phyloP scores from a whole-genome alignment of 2,113 vertebrate genomes.

The Alligator sinensis region DNA sequence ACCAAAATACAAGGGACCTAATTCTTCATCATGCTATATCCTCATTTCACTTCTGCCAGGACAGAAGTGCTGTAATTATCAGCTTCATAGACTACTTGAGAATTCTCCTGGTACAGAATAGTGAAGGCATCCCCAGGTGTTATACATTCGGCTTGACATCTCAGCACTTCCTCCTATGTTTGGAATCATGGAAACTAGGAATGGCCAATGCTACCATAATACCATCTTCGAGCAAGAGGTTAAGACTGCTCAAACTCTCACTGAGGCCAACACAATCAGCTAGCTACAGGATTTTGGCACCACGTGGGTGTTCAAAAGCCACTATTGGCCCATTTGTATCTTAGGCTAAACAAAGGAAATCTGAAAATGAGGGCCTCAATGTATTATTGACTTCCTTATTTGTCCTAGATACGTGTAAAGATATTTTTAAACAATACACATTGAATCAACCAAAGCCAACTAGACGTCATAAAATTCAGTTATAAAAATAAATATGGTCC shows the following conservation, averaged over 20 bases:
- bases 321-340: not conserved
- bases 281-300: not conserved
- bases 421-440: not conserved
- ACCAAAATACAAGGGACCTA: not conserved
- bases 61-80: not conserved
- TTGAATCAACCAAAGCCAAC: not conserved
- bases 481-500: not conserved
- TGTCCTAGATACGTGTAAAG: not conserved
- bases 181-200: slow-evolving; percentile 27
- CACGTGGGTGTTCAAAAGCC: not conserved
- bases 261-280: not conserved
- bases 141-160: not conserved
- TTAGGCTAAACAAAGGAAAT: not conserved
- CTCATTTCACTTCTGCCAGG: fast-evolving
- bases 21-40: not conserved
- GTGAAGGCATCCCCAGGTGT: not conserved
- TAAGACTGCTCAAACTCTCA: not conserved
- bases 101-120: not conserved
- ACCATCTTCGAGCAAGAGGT: slow-evolving; percentile 1
- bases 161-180: not conserved
- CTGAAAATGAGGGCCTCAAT: not conserved
- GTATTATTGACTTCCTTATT: not conserved
- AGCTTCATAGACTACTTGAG: slow-evolving; percentile 36
- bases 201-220: not conserved
- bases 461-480: not conserved